These are phyloP conservation scores for Peromyscus attwateri DNA, from an alignment of 2,797 vertebrate species.

Conservation along the genomic window DNA sequence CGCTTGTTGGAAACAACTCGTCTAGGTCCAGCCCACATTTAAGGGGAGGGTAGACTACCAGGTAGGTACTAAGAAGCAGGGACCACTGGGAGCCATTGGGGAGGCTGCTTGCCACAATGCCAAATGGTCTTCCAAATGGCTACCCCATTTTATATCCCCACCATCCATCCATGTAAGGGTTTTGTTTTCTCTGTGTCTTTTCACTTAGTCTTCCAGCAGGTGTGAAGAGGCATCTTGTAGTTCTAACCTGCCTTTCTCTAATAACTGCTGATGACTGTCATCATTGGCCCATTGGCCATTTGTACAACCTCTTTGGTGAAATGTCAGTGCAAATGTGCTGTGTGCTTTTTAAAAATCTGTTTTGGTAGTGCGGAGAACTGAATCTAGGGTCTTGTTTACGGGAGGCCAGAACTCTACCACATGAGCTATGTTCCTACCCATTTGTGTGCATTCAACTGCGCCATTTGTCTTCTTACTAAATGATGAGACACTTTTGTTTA, in stretches of 20 bases:
- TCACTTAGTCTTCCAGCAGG: not conserved
- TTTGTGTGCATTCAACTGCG: not conserved
- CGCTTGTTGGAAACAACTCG: not conserved
- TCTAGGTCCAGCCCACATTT: not conserved
- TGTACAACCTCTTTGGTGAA: conserved; percentile 57
- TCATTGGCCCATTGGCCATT: conserved; percentile 29
- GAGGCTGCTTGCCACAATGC: not conserved
- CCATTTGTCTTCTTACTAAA: conserved; percentile 50
- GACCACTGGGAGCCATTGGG: not conserved
- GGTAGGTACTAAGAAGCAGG: not conserved
- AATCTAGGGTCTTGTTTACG: not conserved
- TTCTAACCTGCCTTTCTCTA: conserved; percentile 56
- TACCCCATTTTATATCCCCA: not conserved
- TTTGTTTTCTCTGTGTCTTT: conserved; percentile 29
- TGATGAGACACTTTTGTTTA: conserved; percentile 68
- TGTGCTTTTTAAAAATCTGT: not conserved
- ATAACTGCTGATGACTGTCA: conserved; percentile 9
- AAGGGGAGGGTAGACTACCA: not conserved
- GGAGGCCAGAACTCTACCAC: not conserved
- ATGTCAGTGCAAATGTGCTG: conserved; percentile 28
- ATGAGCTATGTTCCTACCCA: not conserved
- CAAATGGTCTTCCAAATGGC: not conserved
- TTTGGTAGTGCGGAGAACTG: not conserved
- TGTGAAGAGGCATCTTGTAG: conserved; percentile 35
- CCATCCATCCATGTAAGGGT: not conserved